These are phyloP conservation scores for Uria lomvia DNA, from an alignment of 2,113 vertebrate genomes.

Conservation along the genomic window DNA sequence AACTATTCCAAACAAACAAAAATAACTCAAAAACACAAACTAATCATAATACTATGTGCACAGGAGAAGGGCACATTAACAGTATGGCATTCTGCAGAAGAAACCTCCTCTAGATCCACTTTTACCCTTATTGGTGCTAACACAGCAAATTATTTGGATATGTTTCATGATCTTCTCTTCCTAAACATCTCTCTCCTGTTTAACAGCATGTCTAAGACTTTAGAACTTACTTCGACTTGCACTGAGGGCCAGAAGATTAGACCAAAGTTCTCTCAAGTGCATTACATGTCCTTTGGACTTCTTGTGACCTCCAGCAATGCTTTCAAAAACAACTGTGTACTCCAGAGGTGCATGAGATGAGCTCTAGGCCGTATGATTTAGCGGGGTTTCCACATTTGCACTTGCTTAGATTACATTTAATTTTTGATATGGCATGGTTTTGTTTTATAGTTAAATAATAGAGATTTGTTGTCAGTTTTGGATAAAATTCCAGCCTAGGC, in stretches of 20 bases:
- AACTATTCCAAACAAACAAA: neutral
- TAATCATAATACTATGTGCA: neutral
- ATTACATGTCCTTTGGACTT: neutral
- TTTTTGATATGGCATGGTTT: neutral
- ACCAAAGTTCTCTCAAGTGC: neutral
- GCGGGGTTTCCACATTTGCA: neutral
- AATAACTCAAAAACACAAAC: neutral
- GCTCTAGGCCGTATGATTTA: neutral
- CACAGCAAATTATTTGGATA: neutral
- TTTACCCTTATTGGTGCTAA: neutral
- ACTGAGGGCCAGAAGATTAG: neutral
- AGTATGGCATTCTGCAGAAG: no score
- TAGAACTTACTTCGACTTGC: neutral
- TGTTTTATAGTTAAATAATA: neutral
- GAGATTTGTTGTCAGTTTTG: neutral
- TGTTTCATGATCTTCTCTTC: neutral
- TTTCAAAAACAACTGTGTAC: neutral
- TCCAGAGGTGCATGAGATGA: neutral
- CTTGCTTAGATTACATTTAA: neutral
- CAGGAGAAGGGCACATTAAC: neutral
- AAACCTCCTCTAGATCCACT: neutral
- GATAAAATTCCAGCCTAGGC: neutral
- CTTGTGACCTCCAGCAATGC: neutral
- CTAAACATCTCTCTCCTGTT: neutral
- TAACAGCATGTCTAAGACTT: neutral